Evolutionary conservation across 2,113 vertebrate genomes (phyloP).

Genomic region (Lampris megalopsis): DNA sequence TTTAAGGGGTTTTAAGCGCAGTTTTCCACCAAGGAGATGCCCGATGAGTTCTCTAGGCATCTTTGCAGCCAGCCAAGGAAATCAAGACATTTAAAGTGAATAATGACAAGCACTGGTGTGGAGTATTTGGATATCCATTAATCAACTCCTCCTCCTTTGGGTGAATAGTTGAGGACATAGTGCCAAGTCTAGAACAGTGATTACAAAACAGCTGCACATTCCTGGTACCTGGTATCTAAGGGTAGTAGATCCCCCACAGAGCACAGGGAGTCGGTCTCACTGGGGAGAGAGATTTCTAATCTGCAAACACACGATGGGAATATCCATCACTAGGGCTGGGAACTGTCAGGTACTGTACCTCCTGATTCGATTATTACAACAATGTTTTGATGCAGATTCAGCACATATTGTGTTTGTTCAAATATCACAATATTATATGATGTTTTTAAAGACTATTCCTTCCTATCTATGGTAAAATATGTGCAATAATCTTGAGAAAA

Average conservation of each 20-base stretch:
- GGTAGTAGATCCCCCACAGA: constrained; percentile 64
- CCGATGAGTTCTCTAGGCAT: background rate
- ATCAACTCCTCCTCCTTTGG: constrained; percentile 21
- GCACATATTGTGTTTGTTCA: no score
- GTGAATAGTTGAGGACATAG: background rate
- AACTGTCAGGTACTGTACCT: no score
- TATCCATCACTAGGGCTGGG: no score
- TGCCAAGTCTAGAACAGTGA: constrained; percentile 43
- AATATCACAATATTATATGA: no score
- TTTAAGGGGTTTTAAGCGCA: background rate
- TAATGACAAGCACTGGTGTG: constrained; percentile 35
- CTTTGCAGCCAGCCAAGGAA: background rate
- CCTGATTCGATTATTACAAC: no score
- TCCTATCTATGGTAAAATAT: no score
- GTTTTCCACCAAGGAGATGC: background rate
- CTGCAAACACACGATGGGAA: constrained; percentile 12
- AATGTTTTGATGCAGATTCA: no score
- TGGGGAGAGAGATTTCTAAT: constrained; percentile 21
- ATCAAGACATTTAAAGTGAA: constrained; percentile 23
- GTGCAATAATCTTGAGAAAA: no score
- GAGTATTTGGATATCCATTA: constrained; percentile 57
- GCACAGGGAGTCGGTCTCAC: constrained; percentile 61
- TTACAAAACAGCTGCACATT: constrained; percentile 68
- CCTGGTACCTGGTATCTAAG: constrained; percentile 77
- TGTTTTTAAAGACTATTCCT: no score